Evolutionary conservation across 2,113 vertebrate genomes (phyloP).

Genomic region (Python bivittatus): DNA sequence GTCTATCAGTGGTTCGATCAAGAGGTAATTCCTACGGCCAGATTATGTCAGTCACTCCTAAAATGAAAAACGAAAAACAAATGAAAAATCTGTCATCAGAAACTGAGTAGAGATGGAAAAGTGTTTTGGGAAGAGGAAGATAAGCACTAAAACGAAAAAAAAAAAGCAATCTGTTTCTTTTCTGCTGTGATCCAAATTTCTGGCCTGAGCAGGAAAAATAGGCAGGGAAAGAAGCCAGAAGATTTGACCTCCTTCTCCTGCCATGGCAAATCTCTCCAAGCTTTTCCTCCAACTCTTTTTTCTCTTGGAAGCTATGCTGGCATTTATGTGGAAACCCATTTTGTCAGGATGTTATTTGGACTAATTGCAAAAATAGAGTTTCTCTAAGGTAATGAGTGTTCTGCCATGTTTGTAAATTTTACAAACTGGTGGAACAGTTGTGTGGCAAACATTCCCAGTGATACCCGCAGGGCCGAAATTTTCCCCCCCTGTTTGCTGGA

Average conservation of each 20-base stretch:
- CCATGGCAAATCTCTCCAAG: neutral
- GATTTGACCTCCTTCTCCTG: conserved; percentile 14
- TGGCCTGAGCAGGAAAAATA: neutral
- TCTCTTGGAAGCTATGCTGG: fast-evolving
- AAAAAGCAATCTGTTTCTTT: conserved; percentile 8
- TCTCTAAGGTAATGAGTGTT: neutral
- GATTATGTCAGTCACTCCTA: neutral
- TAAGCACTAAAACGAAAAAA: neutral
- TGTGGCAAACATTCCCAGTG: neutral
- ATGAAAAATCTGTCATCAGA: neutral
- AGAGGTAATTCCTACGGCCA: neutral
- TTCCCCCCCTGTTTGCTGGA: neutral
- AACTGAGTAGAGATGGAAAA: neutral
- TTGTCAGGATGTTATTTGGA: conserved; percentile 23
- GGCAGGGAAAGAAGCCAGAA: neutral
- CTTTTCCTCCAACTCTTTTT: conserved; percentile 14
- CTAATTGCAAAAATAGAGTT: conserved; percentile 15
- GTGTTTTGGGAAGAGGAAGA: neutral
- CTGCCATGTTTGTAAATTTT: neutral
- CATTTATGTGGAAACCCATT: neutral
- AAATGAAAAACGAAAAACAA: neutral
- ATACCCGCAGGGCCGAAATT: neutral
- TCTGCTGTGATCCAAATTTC: conserved; percentile 9
- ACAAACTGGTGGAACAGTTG: neutral
- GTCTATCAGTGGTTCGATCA: neutral